Base-by-base conservation (phyloP, 2,888 invertebrate genomes). In the Meiosimyza decipiens region DNA sequence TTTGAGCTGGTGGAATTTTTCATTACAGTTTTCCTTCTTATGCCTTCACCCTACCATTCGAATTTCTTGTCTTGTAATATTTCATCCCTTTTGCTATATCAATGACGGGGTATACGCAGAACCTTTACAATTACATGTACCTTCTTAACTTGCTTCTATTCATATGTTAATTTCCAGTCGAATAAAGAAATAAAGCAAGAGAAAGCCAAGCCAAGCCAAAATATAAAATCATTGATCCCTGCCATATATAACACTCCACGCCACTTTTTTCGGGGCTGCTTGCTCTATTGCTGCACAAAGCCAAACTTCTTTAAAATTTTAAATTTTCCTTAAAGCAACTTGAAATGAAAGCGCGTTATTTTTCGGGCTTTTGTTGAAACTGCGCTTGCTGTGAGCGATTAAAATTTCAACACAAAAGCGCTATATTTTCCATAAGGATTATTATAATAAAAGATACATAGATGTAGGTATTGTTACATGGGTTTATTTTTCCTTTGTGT, bases 1-100 rank as follows among this genome's bases (percentile, higher is more conserved):
- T 82, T 80, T 80, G 78, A 80, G 82, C 82, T 80, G 79, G 73
- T 75, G 84, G 83, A 83, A 84, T 83, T 84, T 83, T 83, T 83
- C 81, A 83, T 82, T 82, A 80, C 64, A 59, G 33, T 71, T 62
- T 73, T 59, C 59, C 64, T 71, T 57, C 50, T 51, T 73, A 63
- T 74, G 68, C 82, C 79, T 81, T 80, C 82, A 6, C 28, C 1
- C 0, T n/a, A n/a, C n/a, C 15, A 15, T 62, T n/a, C 15, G n/a
- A 1, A 16, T 16, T 6, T n/a, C 15, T n/a, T 47, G 9, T 47
- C 60, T 11, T 62, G 15, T 62, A 62, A 47, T 62, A 15, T 15
- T 47, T 9, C n/a, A 15, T 18, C 47, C 49, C 9, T 49, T 18
- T 47, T 63, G 9, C 63, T 9, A 40, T 40, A 47, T 47, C 63